Evolutionary conservation across 2,888 invertebrate genomes (phyloP).

Genomic region (Pteria penguin): DNA sequence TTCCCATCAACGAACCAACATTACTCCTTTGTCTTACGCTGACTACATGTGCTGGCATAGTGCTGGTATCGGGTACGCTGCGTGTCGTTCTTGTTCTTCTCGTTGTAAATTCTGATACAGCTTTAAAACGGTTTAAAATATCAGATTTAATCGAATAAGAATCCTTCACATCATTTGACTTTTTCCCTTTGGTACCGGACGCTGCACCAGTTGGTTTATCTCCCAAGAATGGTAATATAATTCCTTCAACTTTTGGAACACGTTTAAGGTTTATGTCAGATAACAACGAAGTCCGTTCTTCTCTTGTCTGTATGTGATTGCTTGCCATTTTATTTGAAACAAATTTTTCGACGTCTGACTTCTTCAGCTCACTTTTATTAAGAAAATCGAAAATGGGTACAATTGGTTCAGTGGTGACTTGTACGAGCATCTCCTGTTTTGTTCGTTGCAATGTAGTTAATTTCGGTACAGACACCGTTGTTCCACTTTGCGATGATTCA

Average conservation of each 20-base stretch:
- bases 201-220: background rate
- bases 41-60: background rate
- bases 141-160: background rate
- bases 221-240: constrained; percentile 17
- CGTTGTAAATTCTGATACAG: background rate
- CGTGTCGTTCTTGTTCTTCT: background rate
- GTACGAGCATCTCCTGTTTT: background rate
- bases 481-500: background rate
- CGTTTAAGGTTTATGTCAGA: background rate
- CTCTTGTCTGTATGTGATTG: constrained; percentile 13
- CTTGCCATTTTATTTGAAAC: constrained; percentile 16
- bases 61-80: background rate
- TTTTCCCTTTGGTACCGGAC: background rate
- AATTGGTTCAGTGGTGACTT: background rate
- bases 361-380: constrained; percentile 2
- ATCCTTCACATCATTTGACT: background rate
- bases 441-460: background rate
- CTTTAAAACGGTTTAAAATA: background rate
- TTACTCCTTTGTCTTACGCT: background rate
- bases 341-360: background rate
- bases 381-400: constrained; percentile 32
- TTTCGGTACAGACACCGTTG: background rate
- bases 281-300: background rate
- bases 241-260: constrained; percentile 8
- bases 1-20: background rate